phyloP scores from a whole-genome alignment of 2,113 vertebrate genomes.

The Muntiacus muntjak region DNA sequence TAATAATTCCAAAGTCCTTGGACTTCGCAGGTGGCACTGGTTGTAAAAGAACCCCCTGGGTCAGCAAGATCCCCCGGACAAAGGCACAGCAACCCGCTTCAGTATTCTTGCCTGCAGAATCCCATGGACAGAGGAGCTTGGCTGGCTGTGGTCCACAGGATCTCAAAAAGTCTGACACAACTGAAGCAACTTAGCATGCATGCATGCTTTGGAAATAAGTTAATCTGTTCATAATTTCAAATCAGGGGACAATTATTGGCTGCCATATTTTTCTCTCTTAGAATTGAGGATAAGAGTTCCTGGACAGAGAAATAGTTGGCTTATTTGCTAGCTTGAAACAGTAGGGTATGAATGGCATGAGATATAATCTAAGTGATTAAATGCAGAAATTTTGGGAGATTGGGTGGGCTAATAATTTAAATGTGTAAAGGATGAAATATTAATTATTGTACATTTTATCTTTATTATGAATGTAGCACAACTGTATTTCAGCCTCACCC shows the following conservation, averaged over 20 bases:
- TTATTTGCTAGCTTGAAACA: background rate
- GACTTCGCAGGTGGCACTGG: background rate
- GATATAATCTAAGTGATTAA: background rate
- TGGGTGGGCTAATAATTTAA: background rate
- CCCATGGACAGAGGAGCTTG: background rate
- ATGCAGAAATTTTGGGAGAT: background rate
- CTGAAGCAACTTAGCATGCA: background rate
- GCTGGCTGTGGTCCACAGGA: background rate
- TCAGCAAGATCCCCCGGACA: background rate
- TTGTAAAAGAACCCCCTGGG: background rate
- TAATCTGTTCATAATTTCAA: background rate
- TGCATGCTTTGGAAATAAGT: background rate
- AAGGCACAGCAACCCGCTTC: background rate
- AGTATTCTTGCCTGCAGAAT: background rate
- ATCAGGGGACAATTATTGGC: background rate
- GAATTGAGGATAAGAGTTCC: background rate
- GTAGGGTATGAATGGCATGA: background rate
- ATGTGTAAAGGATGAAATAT: background rate
- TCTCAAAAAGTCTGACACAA: background rate
- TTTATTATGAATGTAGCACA: background rate
- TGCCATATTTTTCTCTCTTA: background rate
- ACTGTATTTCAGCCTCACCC: background rate
- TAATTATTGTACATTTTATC: background rate
- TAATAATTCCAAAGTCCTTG: background rate
- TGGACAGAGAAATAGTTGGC: background rate